Evolutionary conservation across 2,113 vertebrate genomes (phyloP), one percentile per base, ranked within the genome.

Genomic region (Hypocryptadius cinnamomeus): DNA sequence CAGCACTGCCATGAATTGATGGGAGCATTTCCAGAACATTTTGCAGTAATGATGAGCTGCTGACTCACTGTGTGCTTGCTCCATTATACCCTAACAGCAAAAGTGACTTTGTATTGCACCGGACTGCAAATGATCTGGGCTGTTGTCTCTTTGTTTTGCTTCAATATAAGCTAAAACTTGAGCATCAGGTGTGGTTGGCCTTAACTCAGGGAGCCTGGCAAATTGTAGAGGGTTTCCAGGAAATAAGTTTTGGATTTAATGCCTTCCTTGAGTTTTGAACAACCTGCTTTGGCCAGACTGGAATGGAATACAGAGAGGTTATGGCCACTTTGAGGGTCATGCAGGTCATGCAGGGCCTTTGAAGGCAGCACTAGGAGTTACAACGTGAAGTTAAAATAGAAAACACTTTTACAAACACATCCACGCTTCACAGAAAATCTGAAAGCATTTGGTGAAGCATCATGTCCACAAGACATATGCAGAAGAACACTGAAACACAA

Each of bases 1-100:
- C 91, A 83, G 79, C 3, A 3, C 93, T 95, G 88, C 96, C 79
- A 11, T 57, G 87, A 95, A 93, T 91, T 71, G 48, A 92, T 94
- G 79, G 84, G 84, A 95, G 76, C 93, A 14, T 92, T 96, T 95
- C 96, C 92, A 91, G 94, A 96, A 87, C 81, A 42, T 96, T 95
- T 88, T 95, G 92, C 88, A 35, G 89, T 88, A 81, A 96, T 76
- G 93, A 94, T 91, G 86, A 97, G 93, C 94, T 90, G 77, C 84
- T 70, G 76, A 73, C 69, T 95, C 4, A 1, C 42, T 50, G 69
- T 27, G 47, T 80, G 76, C 79, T 94, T 74, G 64, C 60, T 93
- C 68, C 53, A 44, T 91, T 92, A 71, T 95, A 71, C 1, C 0
- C 77, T 88, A 93, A 92, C 65, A 92, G 79, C 82, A 91, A 57